Base-by-base conservation (phyloP, 1,140 invertebrate species). In the Heliconius melpomene region DNA sequence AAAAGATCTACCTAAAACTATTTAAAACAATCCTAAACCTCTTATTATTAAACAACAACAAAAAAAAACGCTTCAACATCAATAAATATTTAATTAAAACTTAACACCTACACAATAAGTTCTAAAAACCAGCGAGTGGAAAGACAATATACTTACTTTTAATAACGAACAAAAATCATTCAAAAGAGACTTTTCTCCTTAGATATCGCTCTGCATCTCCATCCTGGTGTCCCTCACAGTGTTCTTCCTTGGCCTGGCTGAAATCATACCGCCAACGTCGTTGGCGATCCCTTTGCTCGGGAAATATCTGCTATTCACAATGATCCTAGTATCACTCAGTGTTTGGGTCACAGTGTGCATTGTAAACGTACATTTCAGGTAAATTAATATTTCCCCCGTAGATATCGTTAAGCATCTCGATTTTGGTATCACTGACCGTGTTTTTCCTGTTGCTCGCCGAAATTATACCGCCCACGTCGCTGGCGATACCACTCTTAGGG, bases 241-340 rank as follows among this genome's bases (percentile, higher is more conserved):
- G 94, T 99, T 99, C 95, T 99, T 99, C 96, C 96, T 99, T 89
- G 95, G 99, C 86, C 95, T 99, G 88, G 98, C 98, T 78, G 98
- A 99, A 96, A 98, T 99, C 92, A 99, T 99, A 91, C 99, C 99
- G 77, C 98, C 99, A 72, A 99, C 99, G 54, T 99, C 98, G 57
- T 95, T 99, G 84, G 98, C 98, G 26, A 98, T 99, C 80, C 98
- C 99, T 36, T 95, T 99, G 79, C 97, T 99, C 66, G 98, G 99
- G 83, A 99, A 99, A 96, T 98, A 98, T 94, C 95, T 97, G 72
- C 95, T 99, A 82, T 99, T 99, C 95, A 99, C 99, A 52, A 99
- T 99, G 98, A 98, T 99, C 82, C 95, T 99, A 80, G 98, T 99
- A 73, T 99, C 98, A 52, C 95, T 99, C 80, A 99, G 98, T 81